These are phyloP conservation scores for Dasyurus viverrinus DNA, from an alignment of 2,113 vertebrate species.

Conservation along the genomic window DNA sequence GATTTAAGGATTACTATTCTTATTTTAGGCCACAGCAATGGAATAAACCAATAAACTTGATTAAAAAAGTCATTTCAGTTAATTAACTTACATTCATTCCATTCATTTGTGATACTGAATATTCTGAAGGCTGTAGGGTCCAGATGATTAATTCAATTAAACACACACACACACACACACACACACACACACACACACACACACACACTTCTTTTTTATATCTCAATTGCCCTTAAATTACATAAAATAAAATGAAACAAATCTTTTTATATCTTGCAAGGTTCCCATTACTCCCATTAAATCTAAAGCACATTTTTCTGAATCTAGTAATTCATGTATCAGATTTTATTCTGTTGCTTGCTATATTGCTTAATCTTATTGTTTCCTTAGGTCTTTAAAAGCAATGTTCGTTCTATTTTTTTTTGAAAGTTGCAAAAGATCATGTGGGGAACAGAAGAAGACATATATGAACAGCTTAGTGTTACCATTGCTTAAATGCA, in stretches of 20 bases:
- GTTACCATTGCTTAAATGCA: neutral
- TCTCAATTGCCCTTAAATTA: neutral
- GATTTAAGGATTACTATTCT: neutral
- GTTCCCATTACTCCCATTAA: neutral
- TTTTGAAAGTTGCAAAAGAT: neutral
- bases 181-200: too few relatives aligned
- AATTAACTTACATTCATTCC: neutral
- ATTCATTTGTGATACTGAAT: neutral
- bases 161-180: neutral
- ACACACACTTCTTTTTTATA: neutral
- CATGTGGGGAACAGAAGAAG: neutral
- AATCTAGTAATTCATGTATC: neutral
- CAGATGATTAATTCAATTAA: neutral
- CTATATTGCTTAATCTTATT: neutral
- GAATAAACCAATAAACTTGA: neutral
- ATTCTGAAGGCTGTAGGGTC: neutral
- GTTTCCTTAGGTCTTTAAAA: neutral
- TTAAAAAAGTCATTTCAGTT: neutral
- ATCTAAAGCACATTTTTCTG: neutral
- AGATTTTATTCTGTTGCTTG: neutral
- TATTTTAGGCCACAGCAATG: neutral
- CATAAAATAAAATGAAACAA: neutral
- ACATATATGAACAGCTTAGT: neutral
- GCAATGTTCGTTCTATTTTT: neutral
- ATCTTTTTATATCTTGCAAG: neutral